A percentile compares a stretch with the other conserved stretches of the same genome.
These are phyloP conservation scores for Exephanes ischioxanthus DNA, from an alignment of 2,888 invertebrate species.

Conservation along the genomic window DNA sequence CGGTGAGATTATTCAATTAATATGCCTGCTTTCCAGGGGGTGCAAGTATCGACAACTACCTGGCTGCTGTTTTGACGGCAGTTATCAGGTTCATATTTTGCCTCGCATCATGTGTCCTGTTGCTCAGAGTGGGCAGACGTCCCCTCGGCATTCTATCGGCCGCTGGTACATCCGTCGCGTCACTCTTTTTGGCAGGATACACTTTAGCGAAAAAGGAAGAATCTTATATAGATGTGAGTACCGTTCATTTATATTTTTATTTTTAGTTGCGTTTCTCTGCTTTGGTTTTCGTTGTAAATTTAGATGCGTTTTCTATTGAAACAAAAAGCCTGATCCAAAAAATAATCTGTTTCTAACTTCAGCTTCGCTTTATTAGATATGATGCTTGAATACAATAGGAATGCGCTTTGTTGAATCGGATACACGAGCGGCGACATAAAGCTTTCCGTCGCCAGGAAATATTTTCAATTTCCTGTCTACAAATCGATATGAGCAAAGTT, in stretches of 20 bases:
- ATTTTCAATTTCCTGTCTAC: conserved; percentile 53
- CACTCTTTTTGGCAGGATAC: conserved; percentile 87
- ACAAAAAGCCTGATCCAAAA: background rate
- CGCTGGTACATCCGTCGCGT: conserved; percentile 88
- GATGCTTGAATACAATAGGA: background rate
- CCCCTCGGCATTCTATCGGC: conserved; percentile 89
- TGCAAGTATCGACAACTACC: conserved; percentile 84
- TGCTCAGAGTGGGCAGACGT: conserved; percentile 89
- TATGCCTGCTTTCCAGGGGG: conserved; percentile 78
- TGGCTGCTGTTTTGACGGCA: conserved; percentile 90
- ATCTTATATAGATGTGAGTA: conserved; percentile 79
- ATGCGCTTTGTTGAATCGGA: background rate
- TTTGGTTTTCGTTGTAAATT: background rate
- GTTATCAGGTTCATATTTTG: conserved; percentile 89
- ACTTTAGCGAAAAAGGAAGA: conserved; percentile 83
- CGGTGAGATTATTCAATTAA: background rate
- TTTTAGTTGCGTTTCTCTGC: background rate
- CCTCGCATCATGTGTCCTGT: conserved; percentile 88
- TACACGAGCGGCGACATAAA: background rate
- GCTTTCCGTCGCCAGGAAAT: conserved; percentile 9
- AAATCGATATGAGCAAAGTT: background rate
- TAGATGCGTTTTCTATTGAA: background rate
- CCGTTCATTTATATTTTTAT: background rate
- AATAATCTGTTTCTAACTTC: background rate
- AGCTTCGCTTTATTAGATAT: background rate